A percentile compares a stretch with the other conserved stretches of the same genome.
Conservation (phyloP, 2,888 invertebrate species). For the Caradrina kadenii region DNA sequence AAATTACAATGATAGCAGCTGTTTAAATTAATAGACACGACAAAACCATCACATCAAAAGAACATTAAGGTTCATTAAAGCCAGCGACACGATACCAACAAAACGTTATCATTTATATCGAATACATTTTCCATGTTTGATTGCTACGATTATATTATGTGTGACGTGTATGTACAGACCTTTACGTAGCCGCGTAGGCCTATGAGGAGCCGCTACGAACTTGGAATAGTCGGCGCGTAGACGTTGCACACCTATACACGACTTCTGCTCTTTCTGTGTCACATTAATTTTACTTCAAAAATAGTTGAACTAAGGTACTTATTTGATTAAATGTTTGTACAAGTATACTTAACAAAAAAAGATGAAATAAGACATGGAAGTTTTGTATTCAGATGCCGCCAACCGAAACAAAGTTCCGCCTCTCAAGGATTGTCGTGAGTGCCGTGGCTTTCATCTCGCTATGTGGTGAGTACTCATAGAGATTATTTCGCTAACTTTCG, state of each 20-base stretch:
- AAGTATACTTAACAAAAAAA: constrained; percentile 1
- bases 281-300: background rate
- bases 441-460: constrained; percentile 80
- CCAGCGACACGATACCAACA: constrained; percentile 26
- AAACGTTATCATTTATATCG: constrained; percentile 31
- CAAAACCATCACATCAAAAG: constrained; percentile 35
- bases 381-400: constrained; percentile 76
- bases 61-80: constrained; percentile 37
- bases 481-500: constrained; percentile 73
- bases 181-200: constrained; percentile 61
- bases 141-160: constrained; percentile 35
- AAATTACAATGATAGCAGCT: constrained; percentile 21
- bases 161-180: constrained; percentile 58
- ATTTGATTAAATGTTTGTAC: background rate
- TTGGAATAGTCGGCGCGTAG: constrained; percentile 67
- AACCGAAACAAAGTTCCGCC: constrained; percentile 68
- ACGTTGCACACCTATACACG: constrained; percentile 61
- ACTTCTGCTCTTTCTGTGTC: constrained; percentile 38
- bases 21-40: constrained; percentile 22
- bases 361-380: constrained; percentile 40
- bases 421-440: constrained; percentile 70
- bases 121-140: constrained; percentile 35
- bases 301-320: constrained; percentile 28
- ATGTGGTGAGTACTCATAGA: constrained; percentile 82
- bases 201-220: constrained; percentile 54